Percentiles rank a stretch among this genome's conserved stretches.
Conservation (phyloP, 2,888 invertebrate genomes). For the Piscicola geometra region DNA sequence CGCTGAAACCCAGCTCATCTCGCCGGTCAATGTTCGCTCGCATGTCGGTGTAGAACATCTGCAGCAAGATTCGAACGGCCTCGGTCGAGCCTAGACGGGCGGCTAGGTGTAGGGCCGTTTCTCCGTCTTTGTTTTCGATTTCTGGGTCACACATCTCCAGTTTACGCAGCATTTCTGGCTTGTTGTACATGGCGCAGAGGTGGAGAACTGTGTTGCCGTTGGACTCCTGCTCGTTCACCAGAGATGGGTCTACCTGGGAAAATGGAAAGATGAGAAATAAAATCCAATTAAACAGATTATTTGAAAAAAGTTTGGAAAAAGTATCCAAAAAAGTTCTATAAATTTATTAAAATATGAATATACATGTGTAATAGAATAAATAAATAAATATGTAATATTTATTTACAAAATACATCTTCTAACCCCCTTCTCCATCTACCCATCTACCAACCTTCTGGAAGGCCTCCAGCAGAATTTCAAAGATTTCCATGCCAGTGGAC, state of each 20-base stretch:
- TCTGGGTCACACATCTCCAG: constrained; percentile 33
- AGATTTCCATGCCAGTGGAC: constrained; percentile 27
- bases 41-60: constrained; percentile 33
- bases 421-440: too few species aligned
- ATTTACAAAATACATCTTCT: too few species aligned
- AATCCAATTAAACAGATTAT: too few species aligned
- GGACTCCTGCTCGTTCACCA: constrained; percentile 34
- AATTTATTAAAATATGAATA: too few species aligned
- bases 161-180: constrained; percentile 27
- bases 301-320: too few species aligned
- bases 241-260: constrained; percentile 16
- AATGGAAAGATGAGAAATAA: too few species aligned
- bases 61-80: constrained; percentile 28
- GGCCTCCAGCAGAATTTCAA: constrained; percentile 27
- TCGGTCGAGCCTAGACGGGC: constrained; percentile 34
- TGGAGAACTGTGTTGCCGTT: constrained; percentile 37
- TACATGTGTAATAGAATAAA: too few species aligned
- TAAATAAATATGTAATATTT: too few species aligned
- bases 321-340: too few species aligned
- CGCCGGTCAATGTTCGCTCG: constrained; percentile 36
- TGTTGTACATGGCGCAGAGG: constrained; percentile 34
- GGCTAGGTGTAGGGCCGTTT: constrained; percentile 36
- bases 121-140: constrained; percentile 38
- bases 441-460: constrained; percentile 16
- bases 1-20: constrained; percentile 35